Base-by-base conservation (phyloP, 2,113 vertebrate species). In the Callithrix jacchus region DNA sequence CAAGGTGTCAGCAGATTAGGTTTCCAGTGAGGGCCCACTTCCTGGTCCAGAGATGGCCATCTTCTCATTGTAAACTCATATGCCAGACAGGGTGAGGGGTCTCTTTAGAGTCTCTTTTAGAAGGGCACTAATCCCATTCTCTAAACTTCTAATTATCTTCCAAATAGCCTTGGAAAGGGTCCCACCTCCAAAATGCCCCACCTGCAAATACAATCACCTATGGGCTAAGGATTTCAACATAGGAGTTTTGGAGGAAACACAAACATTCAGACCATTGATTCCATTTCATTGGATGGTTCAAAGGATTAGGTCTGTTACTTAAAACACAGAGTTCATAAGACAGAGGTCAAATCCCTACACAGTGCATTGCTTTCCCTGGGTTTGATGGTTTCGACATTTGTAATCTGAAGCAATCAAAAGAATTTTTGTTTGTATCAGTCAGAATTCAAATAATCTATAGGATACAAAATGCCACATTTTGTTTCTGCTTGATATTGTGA, bases 31-130 rank as follows among this genome's bases (percentile, higher is more conserved):
- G 1, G 8, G 3, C 6, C 3, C 21, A 74, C 2, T 42, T 54
- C 32, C 14, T 58, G 35, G 23, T 54, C 35, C 35, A 27, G 18
- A n/a, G 3, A 37, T 52, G 35, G n/a, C 11, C 14, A 6, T 30
- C 35, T 17, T 70, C 8, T 45, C 6, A 21, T 3, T n/a, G 23
- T 47, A 52, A 25, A 17, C 8, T 47, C 16, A 12, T 2, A 21
- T 45, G 2, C 21, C 9, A 23, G n/a, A 87, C 49, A 9, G 1
- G 7, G 2, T 21, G 0, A 10, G 2, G 30, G 9, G 54, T 66
- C 12, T 80, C 27, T 88, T 9, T n/a, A 16, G 11, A 20, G 1
- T 18, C 7, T 23, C 32, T 25, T 42, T 74, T 37, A 23, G 16
- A 30, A 56, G n/a, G 4, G 4, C 8, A 54, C 5, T 32, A 76